Conservation (phyloP, 35 echinoderm and acorn worm genomes). For the Nesometra sesokonis region DNA sequence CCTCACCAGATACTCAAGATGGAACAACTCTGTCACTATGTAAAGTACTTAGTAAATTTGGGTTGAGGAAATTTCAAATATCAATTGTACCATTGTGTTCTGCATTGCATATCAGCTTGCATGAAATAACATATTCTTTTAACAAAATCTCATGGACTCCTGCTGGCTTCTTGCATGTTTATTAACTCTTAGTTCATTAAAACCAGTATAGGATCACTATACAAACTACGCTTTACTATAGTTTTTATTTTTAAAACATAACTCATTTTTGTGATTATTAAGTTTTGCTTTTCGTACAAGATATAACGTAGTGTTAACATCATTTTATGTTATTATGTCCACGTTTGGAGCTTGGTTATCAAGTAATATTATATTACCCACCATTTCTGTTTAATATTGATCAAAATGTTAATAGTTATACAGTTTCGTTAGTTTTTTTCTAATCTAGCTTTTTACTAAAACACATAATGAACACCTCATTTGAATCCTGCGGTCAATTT, state of each 20-base stretch:
- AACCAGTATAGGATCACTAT: not conserved
- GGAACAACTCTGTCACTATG: not conserved
- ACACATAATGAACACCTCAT: not conserved
- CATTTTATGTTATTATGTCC: not conserved
- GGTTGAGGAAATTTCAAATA: not conserved
- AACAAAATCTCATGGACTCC: not conserved
- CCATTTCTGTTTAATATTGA: not conserved
- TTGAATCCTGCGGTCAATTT: not conserved
- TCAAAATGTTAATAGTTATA: not conserved
- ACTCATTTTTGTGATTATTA: not conserved
- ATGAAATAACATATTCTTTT: not conserved
- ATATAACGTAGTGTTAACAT: not conserved
- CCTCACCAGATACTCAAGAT: not conserved
- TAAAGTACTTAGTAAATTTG: not conserved
- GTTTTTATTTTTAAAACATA: not conserved
- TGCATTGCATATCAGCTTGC: not conserved
- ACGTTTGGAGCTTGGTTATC: not conserved
- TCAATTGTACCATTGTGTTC: not conserved
- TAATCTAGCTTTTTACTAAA: slow-evolving; percentile 1
- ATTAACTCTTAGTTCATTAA: not conserved
- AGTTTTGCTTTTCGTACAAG: not conserved
- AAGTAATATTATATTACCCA: not conserved
- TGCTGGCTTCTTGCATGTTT: not conserved
- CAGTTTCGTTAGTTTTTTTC: not conserved
- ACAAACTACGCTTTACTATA: not conserved